Evolutionary conservation across 2,113 vertebrate species (phyloP), one percentile per base, ranked within the genome.

Genomic region (Sceloporus undulatus): DNA sequence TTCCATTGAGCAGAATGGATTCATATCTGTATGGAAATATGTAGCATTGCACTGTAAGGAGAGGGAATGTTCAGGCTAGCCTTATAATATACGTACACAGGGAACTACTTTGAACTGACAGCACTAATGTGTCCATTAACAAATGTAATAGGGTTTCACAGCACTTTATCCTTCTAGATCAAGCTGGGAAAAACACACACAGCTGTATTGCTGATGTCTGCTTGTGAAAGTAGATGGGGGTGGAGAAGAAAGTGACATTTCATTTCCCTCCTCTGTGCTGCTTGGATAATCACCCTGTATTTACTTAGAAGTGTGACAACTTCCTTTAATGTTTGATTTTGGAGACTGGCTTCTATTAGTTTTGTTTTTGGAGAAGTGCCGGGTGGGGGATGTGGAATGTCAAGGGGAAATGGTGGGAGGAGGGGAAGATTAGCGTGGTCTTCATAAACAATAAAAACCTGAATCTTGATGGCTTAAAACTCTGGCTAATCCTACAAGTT

Each of bases 401-500:
- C 34, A 82, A 81, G 27, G n/a, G 81, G 62, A 54, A 79, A 78
- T 38, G 11, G 71, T 78, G 62, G 27, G 73, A 88, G 86, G 89
- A 91, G 89, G 84, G 66, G 84, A 86, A 85, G 90, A 95, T 96
- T 95, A 95, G 74, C 8, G 0, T 66, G 88, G 87, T 90, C 91
- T 93, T 89, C 77, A 78, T 94, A 94, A 94, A 95, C 88, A 96
- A 94, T 84, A 86, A 83, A 84, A 84, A 94, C 76, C 48, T 87
- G 90, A 94, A 74, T 93, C 85, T 86, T 93, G 92, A 21, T 92
- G 91, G 88, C 86, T 95, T 94, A 91, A 94, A 95, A 88, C 88
- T 95, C 92, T 77, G 91, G 92, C 93, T 96, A 95, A 95, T 96
- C 90, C 91, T 94, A 42, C 83, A 92, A 92, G 89, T 90, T 91